Evolutionary conservation across 2,113 vertebrate genomes (phyloP).

Genomic region (Brachionichthys hirsutus): DNA sequence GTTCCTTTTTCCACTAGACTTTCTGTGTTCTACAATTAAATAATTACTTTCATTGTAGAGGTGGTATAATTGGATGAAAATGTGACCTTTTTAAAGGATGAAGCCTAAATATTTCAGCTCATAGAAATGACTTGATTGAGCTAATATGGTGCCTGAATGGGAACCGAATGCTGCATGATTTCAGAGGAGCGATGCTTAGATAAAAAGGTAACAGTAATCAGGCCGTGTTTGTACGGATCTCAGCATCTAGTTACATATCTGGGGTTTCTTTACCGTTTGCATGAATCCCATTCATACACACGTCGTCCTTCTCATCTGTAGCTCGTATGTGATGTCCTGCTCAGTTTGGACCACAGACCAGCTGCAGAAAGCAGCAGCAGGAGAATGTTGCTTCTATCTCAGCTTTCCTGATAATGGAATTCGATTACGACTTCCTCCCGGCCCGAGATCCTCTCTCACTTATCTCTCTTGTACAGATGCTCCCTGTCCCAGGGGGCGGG

Average conservation of each 20-base stretch:
- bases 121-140: not conserved
- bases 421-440: slow-evolving; percentile 62
- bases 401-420: slow-evolving; percentile 67
- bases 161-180: slow-evolving; percentile 22
- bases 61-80: too few species aligned
- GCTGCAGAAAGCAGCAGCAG: slow-evolving; percentile 10
- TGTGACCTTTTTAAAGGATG: too few species aligned
- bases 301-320: not conserved
- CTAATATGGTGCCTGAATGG: not conserved
- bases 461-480: slow-evolving; percentile 67
- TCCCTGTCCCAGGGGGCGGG: slow-evolving; percentile 26
- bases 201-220: slow-evolving; percentile 4
- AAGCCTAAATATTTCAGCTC: too few species aligned
- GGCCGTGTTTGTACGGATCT: not conserved
- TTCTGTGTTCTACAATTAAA: too few species aligned
- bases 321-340: not conserved
- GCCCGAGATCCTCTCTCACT: slow-evolving; percentile 57
- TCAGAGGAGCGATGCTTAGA: slow-evolving; percentile 10
- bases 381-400: slow-evolving; percentile 29
- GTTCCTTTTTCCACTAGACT: too few species aligned
- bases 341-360: slow-evolving; percentile 7
- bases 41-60: too few species aligned
- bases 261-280: slow-evolving; percentile 1
- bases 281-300: slow-evolving; percentile 5
- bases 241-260: not conserved